These are phyloP conservation scores for Pseudorhombus dupliciocellatus DNA, from an alignment of 2,113 vertebrate genomes.

Conservation along the genomic window DNA sequence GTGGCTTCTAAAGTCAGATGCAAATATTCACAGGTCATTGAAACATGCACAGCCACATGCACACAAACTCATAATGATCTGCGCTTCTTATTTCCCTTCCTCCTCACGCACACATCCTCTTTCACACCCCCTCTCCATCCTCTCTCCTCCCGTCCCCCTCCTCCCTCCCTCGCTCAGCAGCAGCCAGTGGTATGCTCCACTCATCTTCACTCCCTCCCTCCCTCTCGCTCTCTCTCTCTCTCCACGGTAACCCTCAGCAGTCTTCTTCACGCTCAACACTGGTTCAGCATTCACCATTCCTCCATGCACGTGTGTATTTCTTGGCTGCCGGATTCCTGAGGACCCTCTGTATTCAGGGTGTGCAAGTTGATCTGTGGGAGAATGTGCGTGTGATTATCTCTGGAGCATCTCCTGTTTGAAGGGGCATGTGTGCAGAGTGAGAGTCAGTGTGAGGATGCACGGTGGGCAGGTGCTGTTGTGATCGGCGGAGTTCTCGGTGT, in stretches of 20 bases:
- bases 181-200: slow-evolving; percentile 67
- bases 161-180: slow-evolving; percentile 56
- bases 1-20: slow-evolving; percentile 31
- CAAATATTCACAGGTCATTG: slow-evolving; percentile 12
- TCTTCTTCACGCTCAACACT: slow-evolving; percentile 41
- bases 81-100: slow-evolving; percentile 5
- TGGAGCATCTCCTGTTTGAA: slow-evolving; percentile 39
- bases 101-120: slow-evolving; percentile 27
- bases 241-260: slow-evolving; percentile 50
- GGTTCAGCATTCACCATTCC: slow-evolving; percentile 39
- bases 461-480: slow-evolving; percentile 69
- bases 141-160: slow-evolving; percentile 26
- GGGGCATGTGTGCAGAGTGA: slow-evolving; percentile 60
- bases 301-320: slow-evolving; percentile 29
- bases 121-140: slow-evolving; percentile 21
- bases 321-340: not conserved
- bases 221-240: slow-evolving; percentile 8
- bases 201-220: slow-evolving; percentile 23
- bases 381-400: slow-evolving; percentile 36
- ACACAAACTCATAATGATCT: slow-evolving; percentile 24
- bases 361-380: slow-evolving; percentile 17
- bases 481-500: slow-evolving; percentile 67
- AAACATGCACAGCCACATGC: slow-evolving; percentile 15
- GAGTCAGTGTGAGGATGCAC: slow-evolving; percentile 60
- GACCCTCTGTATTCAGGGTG: not conserved